Conservation (phyloP, 2,113 vertebrate genomes). For the Limnothrissa miodon region DNA sequence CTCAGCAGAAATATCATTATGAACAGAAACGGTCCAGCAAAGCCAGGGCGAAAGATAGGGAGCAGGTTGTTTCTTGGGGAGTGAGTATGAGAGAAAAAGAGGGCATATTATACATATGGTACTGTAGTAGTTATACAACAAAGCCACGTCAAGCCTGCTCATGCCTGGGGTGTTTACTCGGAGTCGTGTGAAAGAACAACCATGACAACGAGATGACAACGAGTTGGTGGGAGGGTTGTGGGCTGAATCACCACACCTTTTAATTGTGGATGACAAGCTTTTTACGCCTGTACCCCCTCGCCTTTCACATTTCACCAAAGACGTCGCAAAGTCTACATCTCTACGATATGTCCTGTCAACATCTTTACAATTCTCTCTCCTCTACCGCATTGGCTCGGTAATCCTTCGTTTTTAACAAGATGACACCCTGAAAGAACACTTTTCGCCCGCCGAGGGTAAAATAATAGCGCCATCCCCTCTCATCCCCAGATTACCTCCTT, state of each 20-base stretch:
- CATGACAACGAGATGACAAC: not conserved
- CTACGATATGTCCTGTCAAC: not conserved
- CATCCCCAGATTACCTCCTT: constrained; percentile 12
- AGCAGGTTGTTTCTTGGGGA: not conserved
- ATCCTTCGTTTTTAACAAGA: constrained; percentile 15
- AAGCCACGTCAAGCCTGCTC: not conserved
- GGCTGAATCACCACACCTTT: not conserved
- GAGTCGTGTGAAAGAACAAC: not conserved
- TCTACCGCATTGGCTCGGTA: not conserved
- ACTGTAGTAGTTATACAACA: not conserved
- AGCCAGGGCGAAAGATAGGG: not conserved
- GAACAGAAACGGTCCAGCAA: constrained; percentile 53
- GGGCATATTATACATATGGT: not conserved
- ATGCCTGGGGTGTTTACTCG: not conserved
- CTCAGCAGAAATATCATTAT: constrained; percentile 41
- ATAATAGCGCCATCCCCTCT: constrained; percentile 6
- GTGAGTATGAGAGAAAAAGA: not conserved
- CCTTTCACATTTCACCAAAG: not conserved
- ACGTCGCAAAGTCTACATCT: not conserved
- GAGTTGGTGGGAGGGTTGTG: not conserved
- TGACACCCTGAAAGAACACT: constrained; percentile 5
- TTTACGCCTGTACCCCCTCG: not conserved
- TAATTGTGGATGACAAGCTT: not conserved
- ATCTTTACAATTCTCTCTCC: not conserved
- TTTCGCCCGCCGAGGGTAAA: not conserved